phyloP scores from a whole-genome alignment of 2,888 invertebrate species.

The Psylliodes chrysocephalus region DNA sequence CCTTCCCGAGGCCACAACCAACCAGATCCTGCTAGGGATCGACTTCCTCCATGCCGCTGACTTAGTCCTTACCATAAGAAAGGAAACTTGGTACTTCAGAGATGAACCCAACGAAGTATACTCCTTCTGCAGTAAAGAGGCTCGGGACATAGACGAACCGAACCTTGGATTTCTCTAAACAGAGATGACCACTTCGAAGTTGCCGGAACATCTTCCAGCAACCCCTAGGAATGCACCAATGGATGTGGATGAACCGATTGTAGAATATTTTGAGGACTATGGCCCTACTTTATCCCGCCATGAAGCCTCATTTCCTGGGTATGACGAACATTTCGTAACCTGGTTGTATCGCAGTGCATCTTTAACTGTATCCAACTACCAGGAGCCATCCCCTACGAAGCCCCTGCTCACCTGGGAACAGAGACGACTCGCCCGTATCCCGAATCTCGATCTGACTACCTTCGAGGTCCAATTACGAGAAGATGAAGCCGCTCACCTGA shows the following conservation, averaged over 20 bases:
- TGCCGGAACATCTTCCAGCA: too few species aligned
- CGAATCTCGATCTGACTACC: not conserved
- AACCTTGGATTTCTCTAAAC: too few species aligned
- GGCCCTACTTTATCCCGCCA: not conserved
- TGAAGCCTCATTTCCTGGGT: not conserved
- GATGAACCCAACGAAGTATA: not conserved
- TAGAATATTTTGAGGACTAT: not conserved
- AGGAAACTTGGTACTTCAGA: slow-evolving; percentile 3
- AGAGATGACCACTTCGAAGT: too few species aligned
- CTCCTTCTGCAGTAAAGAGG: not conserved
- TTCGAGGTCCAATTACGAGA: slow-evolving; percentile 2
- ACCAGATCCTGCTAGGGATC: slow-evolving; percentile 7
- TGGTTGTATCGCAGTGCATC: not conserved
- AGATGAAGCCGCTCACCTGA: not conserved
- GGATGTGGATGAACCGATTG: too few species aligned
- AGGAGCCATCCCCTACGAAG: not conserved
- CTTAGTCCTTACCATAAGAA: not conserved
- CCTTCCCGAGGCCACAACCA: not conserved
- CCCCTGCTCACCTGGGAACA: not conserved
- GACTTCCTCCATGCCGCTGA: slow-evolving; percentile 12
- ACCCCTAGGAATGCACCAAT: too few species aligned
- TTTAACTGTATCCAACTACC: not conserved
- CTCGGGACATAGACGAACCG: too few species aligned
- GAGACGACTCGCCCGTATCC: not conserved
- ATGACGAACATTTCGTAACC: not conserved